These are phyloP conservation scores for Rhadina sibilatrix DNA, from an alignment of 2,113 vertebrate genomes.

Conservation along the genomic window DNA sequence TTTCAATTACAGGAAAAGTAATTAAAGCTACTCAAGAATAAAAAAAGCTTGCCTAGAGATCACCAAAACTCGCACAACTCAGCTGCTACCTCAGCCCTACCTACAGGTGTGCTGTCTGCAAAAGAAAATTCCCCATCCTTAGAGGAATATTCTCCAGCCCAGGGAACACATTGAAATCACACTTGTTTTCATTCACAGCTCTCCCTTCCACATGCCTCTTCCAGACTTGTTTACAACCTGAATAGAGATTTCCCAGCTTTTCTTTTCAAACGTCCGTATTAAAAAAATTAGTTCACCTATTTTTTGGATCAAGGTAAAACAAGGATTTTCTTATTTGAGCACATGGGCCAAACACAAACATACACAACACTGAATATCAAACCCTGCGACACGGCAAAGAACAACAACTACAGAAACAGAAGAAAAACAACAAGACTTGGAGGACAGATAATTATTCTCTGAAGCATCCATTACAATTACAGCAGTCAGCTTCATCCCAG, in stretches of 20 bases:
- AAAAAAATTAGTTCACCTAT: not conserved
- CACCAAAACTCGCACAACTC: not conserved
- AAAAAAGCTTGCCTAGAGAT: not conserved
- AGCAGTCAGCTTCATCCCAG: not conserved
- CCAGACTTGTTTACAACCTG: constrained; percentile 6
- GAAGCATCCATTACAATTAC: not conserved
- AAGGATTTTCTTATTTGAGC: not conserved
- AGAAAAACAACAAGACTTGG: not conserved
- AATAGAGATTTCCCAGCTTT: not conserved
- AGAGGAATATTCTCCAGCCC: not conserved
- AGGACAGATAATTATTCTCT: accelerated
- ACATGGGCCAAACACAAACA: not conserved
- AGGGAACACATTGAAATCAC: not conserved
- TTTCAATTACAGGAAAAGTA: not conserved
- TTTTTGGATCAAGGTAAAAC: not conserved
- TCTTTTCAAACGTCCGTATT: accelerated
- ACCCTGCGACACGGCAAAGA: not conserved
- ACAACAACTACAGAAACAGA: not conserved
- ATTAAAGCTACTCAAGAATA: not conserved
- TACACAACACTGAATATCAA: not conserved
- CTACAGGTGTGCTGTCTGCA: not conserved
- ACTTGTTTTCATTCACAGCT: not conserved
- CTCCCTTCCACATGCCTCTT: not conserved
- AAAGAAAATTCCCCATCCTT: not conserved
- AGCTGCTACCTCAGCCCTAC: not conserved